Conservation (phyloP, 2,797 vertebrate species). For the Lutra lutra region DNA sequence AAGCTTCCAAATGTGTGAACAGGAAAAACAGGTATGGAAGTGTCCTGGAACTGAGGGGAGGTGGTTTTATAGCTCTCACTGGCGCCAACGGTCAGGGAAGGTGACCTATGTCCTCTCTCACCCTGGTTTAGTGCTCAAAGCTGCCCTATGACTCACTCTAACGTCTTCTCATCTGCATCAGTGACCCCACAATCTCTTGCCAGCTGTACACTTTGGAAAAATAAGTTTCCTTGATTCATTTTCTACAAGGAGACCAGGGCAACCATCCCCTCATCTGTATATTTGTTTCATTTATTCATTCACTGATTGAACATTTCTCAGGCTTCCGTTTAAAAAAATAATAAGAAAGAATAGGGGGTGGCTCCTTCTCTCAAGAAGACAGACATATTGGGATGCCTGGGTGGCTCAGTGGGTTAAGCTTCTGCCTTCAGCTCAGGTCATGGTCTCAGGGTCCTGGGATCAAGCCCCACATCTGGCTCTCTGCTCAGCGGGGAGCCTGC, state of each 20-base stretch:
- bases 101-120: conserved; percentile 38
- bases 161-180: neutral
- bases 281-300: neutral
- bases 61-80: conserved; percentile 37
- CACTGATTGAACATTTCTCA: neutral
- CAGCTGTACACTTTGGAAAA: neutral
- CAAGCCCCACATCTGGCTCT: too few species aligned
- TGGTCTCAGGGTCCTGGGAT: too few species aligned
- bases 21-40: conserved; percentile 44
- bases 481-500: too few species aligned
- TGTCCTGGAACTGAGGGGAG: neutral
- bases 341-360: neutral
- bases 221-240: conserved; percentile 29
- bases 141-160: neutral
- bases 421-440: too few species aligned
- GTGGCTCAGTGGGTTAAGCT: too few species aligned
- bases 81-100: neutral
- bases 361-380: neutral
- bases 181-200: neutral
- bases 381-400: neutral
- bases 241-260: neutral
- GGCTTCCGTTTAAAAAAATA: neutral
- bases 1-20: neutral
- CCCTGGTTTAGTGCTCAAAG: neutral
- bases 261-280: neutral